Evolutionary conservation across 2,113 vertebrate species (phyloP), one percentile per base, ranked within the genome.

Genomic region (Microtus richardsoni): DNA sequence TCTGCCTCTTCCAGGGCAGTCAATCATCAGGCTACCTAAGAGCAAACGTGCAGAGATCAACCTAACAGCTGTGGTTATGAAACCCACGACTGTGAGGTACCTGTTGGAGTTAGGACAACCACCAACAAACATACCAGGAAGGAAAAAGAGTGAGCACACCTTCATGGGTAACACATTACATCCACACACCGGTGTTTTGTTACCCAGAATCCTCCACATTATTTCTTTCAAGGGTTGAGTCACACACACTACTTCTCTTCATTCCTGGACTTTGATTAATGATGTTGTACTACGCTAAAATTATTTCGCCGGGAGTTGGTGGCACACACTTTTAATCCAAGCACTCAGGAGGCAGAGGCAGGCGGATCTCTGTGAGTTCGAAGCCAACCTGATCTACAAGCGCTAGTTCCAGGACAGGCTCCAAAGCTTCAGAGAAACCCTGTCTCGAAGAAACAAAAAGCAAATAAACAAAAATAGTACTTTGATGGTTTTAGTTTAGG

Each of bases 141-240:
- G 52, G 64, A 54, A 80, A 93, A 52, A 66, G 4, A 58, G 19
- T 52, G 60, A 66, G 70, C 2, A 52, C 68, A 30, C 11, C 12
- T 95, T 93, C 84, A 44, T 49, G 88, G 91, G 66, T 44, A 85
- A 77, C 80, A 62, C 6, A 91, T 60, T 75, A 73, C 30, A 94
- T 88, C 62, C 84, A 21, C 41, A 92, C 41, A 68, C n/a, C 66
- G 52, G 28, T 74, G 91, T 89, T 91, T 83, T 89, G 93, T 89
- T 87, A 83, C 92, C 89, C 70, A 86, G 78, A 94, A 89, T 41
- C 84, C 79, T 92, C 75, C 75, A 39, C 58, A 28, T 22, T 94
- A 13, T 39, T 89, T 39, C 28, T 92, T 96, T 87, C n/a, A 73
- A 88, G 41, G 33, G 66, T 73, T 89, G 44, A 88, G 5, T 68